phyloP scores from a whole-genome alignment of 2,113 vertebrate species.

The Pangasianodon hypophthalmus region DNA sequence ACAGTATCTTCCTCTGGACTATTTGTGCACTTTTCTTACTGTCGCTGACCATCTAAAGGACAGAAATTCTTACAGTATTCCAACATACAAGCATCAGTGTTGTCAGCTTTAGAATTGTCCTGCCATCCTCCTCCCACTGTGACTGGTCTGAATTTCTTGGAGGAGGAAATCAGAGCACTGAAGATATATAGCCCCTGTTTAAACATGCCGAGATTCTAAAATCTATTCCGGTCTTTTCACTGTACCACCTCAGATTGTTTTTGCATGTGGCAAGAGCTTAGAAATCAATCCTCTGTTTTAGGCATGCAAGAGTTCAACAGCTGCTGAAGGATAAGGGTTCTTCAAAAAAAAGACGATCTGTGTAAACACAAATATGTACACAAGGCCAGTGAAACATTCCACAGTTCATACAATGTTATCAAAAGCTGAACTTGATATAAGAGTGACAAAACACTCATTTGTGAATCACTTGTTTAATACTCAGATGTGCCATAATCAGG shows the following conservation, averaged over 20 bases:
- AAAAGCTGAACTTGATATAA: not conserved
- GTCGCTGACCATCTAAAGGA: not conserved
- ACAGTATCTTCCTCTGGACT: not conserved
- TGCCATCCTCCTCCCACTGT: not conserved
- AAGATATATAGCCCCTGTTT: slow-evolving; percentile 5
- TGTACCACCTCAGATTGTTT: slow-evolving; percentile 22
- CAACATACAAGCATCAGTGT: not conserved
- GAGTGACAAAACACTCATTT: not conserved
- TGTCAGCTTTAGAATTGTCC: not conserved
- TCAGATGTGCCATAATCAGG: not conserved
- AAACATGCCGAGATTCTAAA: not conserved
- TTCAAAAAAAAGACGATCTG: not conserved
- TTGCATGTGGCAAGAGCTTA: slow-evolving; percentile 23
- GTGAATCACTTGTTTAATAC: not conserved
- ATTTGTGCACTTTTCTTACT: not conserved
- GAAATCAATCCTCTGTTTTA: not conserved
- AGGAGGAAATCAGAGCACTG: slow-evolving; percentile 7
- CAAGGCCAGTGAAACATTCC: not conserved
- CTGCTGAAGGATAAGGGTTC: not conserved
- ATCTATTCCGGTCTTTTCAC: slow-evolving; percentile 27
- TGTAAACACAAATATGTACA: not conserved
- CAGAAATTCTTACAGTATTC: not conserved
- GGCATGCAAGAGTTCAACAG: slow-evolving; percentile 13
- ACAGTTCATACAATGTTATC: not conserved
- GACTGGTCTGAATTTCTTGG: slow-evolving; percentile 24